Conservation (phyloP, 2,797 vertebrate species). For the Amblyraja radiata region DNA sequence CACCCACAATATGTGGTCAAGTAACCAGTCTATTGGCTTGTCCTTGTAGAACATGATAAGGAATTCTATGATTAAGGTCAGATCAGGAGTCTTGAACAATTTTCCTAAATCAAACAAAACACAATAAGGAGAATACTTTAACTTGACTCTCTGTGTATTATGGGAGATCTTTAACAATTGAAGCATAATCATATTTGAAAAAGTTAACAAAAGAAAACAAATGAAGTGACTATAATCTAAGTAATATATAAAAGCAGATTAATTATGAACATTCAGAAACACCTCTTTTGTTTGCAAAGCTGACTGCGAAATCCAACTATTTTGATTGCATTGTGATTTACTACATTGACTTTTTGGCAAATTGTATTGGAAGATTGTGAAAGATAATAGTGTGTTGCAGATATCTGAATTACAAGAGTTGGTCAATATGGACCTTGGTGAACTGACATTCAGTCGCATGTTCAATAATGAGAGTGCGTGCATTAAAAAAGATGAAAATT, state of each 20-base stretch:
- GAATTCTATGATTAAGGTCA: constrained; percentile 69
- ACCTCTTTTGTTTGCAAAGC: not conserved
- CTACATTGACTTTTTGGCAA: not conserved
- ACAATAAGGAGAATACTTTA: not conserved
- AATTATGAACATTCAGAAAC: not conserved
- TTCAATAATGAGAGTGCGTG: not conserved
- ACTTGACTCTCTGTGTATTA: not conserved
- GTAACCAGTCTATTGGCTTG: constrained; percentile 81
- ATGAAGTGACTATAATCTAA: not conserved
- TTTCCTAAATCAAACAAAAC: constrained; percentile 58
- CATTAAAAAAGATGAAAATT: not conserved
- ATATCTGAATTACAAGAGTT: not conserved
- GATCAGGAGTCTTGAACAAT: constrained; percentile 63
- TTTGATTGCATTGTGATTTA: constrained; percentile 15
- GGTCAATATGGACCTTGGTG: not conserved
- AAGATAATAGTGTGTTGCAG: not conserved
- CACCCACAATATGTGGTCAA: constrained; percentile 76
- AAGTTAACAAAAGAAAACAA: not conserved
- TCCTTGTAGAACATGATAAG: constrained; percentile 86
- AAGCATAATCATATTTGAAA: not conserved
- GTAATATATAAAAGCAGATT: not conserved
- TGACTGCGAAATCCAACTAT: not conserved
- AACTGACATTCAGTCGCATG: no score
- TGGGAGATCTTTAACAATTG: not conserved
- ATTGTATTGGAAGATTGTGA: constrained; percentile 5